Evolutionary conservation across 2,888 invertebrate species (phyloP), one percentile per base, ranked within the genome.

Genomic region (Drosophila bunnanda): DNA sequence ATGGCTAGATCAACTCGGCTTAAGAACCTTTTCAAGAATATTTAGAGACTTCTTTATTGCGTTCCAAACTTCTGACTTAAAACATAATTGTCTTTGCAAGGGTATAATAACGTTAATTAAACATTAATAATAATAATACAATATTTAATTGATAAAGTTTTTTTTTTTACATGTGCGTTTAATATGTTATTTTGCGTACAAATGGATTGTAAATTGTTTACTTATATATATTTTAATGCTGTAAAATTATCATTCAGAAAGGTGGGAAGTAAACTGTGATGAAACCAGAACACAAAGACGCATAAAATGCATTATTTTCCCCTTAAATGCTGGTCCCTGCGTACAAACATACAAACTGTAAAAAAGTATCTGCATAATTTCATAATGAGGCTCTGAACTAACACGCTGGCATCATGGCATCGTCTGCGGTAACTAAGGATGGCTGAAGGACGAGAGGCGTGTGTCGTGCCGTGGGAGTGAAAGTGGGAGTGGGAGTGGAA

Each of bases 371-470:
- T 72, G 80, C 74, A 84, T 80, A 81, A 80, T 80, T 80, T 78
- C 82, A 84, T 80, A 84, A 84, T 81, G 80, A 80, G 62, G 80
- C 85, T 74, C 82, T 78, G 71, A 84, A 76, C 85, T 70, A 78
- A 84, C 76, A 76, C 64, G 39, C 15, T 34, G 32, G 44, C 60
- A 34, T 25, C 25, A 25, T 25, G 25, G 5, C 39, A 34, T 44
- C 57, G 34, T 56, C 43, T 38, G 55, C 59, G 38, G 38, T 9
- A 25, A 28, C 44, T 50, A 52, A 48, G 39, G 50, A 32, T 32
- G 50, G 50, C 50, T 50, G 32, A 50, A 17, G 20, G 50, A 30
- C 13, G 32, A 32, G 30, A 4, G 48, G 30, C 12, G 22, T 6
- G 30, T 17, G 36, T 15, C 38, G 9, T 17, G n/a, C n/a, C n/a